A percentile compares a stretch with the other conserved stretches of the same genome.
Evolutionary conservation across 2,797 vertebrate genomes (phyloP).

Genomic region (Microchirus variegatus): DNA sequence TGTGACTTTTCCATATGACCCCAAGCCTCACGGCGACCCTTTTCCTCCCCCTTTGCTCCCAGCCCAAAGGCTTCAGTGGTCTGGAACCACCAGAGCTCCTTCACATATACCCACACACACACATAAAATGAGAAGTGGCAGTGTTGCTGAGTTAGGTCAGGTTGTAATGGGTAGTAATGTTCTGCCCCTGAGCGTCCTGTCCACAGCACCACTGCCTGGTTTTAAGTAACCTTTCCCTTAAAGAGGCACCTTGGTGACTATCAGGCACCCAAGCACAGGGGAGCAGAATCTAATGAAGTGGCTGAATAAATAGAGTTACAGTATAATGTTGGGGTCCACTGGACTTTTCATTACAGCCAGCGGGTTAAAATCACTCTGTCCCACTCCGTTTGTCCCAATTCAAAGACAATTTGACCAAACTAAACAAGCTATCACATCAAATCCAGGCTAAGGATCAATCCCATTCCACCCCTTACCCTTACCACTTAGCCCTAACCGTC

Average conservation of each 20-base stretch:
- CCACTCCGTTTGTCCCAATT: constrained; percentile 70
- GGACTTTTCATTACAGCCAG: constrained; percentile 75
- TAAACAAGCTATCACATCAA: constrained; percentile 81
- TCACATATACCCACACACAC: constrained; percentile 59
- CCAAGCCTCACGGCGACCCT: constrained; percentile 56
- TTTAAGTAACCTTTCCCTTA: constrained; percentile 79
- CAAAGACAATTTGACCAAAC: constrained; percentile 73
- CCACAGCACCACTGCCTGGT: constrained; percentile 52
- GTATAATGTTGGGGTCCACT: constrained; percentile 60
- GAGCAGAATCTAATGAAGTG: constrained; percentile 71
- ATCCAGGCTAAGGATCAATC: constrained; percentile 45
- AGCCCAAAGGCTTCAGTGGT: constrained; percentile 61
- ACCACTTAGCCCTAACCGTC: too few relatives aligned
- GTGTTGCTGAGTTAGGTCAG: constrained; percentile 82
- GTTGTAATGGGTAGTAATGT: constrained; percentile 78
- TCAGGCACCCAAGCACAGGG: constrained; percentile 46
- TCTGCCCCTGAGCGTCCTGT: constrained; percentile 64
- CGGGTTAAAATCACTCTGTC: constrained; percentile 76
- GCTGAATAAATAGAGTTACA: constrained; percentile 74
- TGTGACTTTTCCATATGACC: constrained; percentile 79
- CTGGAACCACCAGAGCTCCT: constrained; percentile 67
- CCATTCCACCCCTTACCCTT: too few relatives aligned
- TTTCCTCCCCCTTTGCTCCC: constrained; percentile 7
- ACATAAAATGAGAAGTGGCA: constrained; percentile 78
- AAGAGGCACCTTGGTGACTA: constrained; percentile 65